Evolutionary conservation across 2,113 vertebrate genomes (phyloP), one percentile per base, ranked within the genome.

Genomic region (Vulpes ferrilata): DNA sequence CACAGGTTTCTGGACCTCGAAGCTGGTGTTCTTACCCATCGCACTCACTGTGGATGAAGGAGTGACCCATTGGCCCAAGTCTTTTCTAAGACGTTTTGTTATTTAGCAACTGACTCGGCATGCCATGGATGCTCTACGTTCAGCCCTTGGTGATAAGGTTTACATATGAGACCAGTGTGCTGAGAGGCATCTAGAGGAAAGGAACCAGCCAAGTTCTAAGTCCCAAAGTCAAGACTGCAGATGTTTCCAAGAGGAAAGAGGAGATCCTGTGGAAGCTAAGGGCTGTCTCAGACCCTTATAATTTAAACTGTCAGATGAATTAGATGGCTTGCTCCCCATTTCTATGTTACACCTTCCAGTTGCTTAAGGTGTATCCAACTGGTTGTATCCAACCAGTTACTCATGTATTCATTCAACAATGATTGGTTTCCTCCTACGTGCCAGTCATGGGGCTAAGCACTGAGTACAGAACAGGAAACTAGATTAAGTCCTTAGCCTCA

Each of bases 381-480:
- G n/a, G n/a, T n/a, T n/a, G n/a, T 32, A 55, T 43, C 32, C 69
- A 92, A 65, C 30, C 43, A 62, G 30, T 73, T 76, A 67, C 32
- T 83, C 55, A 43, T 1, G 12, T 43, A 59, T 81, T 95, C 43
- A 64, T 15, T 65, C 35, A 80, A 27, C 20, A 51, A n/a, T 57
- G 16, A 67, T 16, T 80, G 78, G 69, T 38, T 71, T 91, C 57
- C 65, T 84, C 83, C 25, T 27, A 43, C 12, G 6, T 22, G 69
- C 57, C 48, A 65, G 53, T 20, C 27, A 53, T 20, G 20, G 8
- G 38, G 43, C 69, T 94, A 87, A 79, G 53, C 32, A 60, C 20
- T 79, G 19, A 38, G 10, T 51, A 71, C 19, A 94, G 62, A 82
- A 25, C 86, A 96, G 89, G 16, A 97, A 94, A 95, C n/a, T 60